Percentiles rank a stretch among this genome's conserved stretches.
Evolutionary conservation across 2,888 invertebrate genomes (phyloP).

Genomic region (Acleris emargana): DNA sequence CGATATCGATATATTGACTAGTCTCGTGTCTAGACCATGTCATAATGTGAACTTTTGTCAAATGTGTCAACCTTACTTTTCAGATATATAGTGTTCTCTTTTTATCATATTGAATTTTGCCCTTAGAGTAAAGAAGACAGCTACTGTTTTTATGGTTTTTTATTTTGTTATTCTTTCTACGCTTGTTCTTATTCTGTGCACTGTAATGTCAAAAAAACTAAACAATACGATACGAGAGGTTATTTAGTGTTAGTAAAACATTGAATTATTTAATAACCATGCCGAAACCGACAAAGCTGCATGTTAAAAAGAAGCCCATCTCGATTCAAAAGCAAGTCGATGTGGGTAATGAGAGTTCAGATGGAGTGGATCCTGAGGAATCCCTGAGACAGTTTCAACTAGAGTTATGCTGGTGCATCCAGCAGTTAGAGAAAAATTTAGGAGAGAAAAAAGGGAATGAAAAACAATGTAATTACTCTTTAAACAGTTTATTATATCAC

Average conservation of each 20-base stretch:
- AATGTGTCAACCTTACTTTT: no score
- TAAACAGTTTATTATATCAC: background rate
- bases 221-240: constrained; percentile 28
- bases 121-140: no score
- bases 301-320: constrained; percentile 68
- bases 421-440: constrained; percentile 86
- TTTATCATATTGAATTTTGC: no score
- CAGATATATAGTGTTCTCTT: no score
- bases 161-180: no score
- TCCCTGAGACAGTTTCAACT: constrained; percentile 87
- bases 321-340: constrained; percentile 70
- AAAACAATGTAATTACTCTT: constrained; percentile 79
- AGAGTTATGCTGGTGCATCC: constrained; percentile 92
- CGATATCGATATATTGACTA: no score
- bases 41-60: no score
- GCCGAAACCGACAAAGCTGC: constrained; percentile 77
- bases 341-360: constrained; percentile 56
- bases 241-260: constrained; percentile 3
- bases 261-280: constrained; percentile 43
- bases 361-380: constrained; percentile 71
- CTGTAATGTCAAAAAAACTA: background rate
- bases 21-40: no score
- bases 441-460: constrained; percentile 84
- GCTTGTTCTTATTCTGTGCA: no score
- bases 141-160: no score